These are phyloP conservation scores for Oscheius sp. DNA, from an alignment of 2,888 invertebrate species.

Conservation along the genomic window DNA sequence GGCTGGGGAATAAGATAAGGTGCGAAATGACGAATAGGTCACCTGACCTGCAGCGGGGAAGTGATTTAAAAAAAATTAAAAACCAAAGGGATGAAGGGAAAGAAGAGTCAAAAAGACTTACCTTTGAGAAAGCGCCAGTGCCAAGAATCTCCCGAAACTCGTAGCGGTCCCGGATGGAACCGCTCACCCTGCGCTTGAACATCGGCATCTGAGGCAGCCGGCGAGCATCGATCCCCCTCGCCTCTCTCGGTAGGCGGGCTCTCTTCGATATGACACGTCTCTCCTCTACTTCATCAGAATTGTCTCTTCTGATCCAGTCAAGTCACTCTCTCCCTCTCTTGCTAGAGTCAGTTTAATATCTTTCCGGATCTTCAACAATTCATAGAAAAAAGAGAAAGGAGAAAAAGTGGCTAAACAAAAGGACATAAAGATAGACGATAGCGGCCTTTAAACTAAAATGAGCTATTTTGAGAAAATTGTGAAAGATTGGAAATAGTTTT, in stretches of 20 bases:
- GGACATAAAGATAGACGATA: no score
- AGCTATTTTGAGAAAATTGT: no score
- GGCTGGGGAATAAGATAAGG: no score
- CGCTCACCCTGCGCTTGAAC: conserved; percentile 50
- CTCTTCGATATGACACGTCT: conserved; percentile 8
- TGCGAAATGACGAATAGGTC: no score
- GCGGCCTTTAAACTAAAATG: no score
- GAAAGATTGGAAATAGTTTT: no score
- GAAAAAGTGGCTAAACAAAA: no score
- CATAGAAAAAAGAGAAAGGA: neutral
- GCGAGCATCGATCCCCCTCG: conserved; percentile 27
- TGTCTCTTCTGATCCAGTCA: conserved; percentile 14
- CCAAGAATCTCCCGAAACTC: conserved; percentile 69
- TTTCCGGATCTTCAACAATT: neutral
- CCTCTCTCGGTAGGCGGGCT: conserved; percentile 7
- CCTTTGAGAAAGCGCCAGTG: conserved; percentile 69
- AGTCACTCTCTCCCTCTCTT: neutral
- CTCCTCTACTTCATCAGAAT: conserved; percentile 14
- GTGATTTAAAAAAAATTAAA: no score
- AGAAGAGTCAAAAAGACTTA: conserved; percentile 73
- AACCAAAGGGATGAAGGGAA: conserved; percentile 76
- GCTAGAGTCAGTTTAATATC: conserved; percentile 3
- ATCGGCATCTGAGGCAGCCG: conserved; percentile 45
- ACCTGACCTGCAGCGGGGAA: no score
- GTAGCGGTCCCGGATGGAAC: conserved; percentile 60